Percentiles rank a stretch among this genome's conserved stretches.
Evolutionary conservation across 2,113 vertebrate species (phyloP).

Genomic region (Bufo bufo): DNA sequence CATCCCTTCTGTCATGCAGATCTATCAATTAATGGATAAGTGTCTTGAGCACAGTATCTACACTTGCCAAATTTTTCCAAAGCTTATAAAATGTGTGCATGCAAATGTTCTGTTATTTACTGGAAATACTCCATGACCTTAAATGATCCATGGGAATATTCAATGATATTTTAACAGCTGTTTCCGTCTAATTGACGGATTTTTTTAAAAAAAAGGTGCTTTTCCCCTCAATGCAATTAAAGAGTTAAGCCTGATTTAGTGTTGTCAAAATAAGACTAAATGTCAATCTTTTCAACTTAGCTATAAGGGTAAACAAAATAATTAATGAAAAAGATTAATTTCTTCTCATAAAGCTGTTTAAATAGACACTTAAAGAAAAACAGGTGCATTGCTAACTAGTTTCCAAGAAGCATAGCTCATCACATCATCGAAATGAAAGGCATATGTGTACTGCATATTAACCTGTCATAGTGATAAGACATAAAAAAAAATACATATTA

Average conservation of each 20-base stretch:
- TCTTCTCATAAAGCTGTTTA: neutral
- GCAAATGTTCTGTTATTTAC: slow-evolving; percentile 79
- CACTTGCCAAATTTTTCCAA: slow-evolving; percentile 61
- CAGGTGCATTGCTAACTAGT: slow-evolving; percentile 12
- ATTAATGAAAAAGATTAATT: slow-evolving; percentile 59
- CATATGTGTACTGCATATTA: neutral
- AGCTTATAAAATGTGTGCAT: slow-evolving; percentile 69
- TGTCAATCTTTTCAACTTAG: slow-evolving; percentile 72
- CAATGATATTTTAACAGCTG: slow-evolving; percentile 83
- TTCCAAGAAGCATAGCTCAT: neutral
- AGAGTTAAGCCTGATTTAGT: slow-evolving; percentile 80
- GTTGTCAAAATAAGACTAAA: slow-evolving; percentile 77
- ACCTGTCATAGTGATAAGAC: neutral
- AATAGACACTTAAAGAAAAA: slow-evolving; percentile 28
- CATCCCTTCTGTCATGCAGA: neutral
- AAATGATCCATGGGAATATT: slow-evolving; percentile 82
- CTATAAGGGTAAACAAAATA: slow-evolving; percentile 72
- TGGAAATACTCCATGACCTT: slow-evolving; percentile 76
- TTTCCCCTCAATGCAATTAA: slow-evolving; percentile 78
- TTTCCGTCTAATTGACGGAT: slow-evolving; percentile 76
- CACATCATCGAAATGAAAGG: neutral
- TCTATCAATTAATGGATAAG: neutral
- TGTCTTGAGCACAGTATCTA: neutral
- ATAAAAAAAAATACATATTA: neutral
- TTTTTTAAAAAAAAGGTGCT: slow-evolving; percentile 73